These are phyloP conservation scores for Cephus spinipes DNA, from an alignment of 2,888 invertebrate species.

Conservation along the genomic window DNA sequence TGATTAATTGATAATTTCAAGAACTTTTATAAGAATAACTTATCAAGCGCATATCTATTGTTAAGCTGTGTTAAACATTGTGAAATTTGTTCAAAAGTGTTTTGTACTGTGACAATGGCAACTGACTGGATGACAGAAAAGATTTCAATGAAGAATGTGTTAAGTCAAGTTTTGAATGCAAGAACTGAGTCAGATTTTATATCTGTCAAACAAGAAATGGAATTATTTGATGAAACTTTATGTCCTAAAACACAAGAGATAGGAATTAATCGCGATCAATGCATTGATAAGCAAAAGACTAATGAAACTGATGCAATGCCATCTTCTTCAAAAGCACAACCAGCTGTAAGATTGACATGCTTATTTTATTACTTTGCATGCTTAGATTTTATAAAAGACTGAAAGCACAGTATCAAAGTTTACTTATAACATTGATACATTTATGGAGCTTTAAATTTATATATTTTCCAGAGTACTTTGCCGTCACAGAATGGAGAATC, in stretches of 20 bases:
- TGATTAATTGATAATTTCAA: background rate
- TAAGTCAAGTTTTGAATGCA: background rate
- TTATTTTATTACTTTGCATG: background rate
- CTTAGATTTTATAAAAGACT: background rate
- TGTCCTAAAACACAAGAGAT: background rate
- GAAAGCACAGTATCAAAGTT: background rate
- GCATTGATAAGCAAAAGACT: background rate
- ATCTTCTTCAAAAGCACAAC: background rate
- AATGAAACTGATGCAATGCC: conserved; percentile 4
- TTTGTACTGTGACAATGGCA: background rate
- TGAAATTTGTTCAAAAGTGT: background rate
- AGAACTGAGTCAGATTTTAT: conserved; percentile 15
- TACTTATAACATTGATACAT: background rate
- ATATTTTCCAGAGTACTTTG: background rate
- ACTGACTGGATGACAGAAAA: background rate
- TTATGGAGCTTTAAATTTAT: background rate
- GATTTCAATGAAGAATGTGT: background rate
- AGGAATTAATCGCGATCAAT: conserved; percentile 3
- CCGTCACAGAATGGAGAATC: background rate
- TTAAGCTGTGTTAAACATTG: background rate
- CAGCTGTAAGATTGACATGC: background rate
- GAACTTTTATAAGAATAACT: background rate
- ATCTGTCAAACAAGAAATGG: conserved; percentile 15
- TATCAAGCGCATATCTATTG: background rate
- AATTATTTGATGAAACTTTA: conserved; percentile 8